These are phyloP conservation scores for Botrylloides violaceus DNA, from an alignment of 23 tunicate species.

Conservation along the genomic window DNA sequence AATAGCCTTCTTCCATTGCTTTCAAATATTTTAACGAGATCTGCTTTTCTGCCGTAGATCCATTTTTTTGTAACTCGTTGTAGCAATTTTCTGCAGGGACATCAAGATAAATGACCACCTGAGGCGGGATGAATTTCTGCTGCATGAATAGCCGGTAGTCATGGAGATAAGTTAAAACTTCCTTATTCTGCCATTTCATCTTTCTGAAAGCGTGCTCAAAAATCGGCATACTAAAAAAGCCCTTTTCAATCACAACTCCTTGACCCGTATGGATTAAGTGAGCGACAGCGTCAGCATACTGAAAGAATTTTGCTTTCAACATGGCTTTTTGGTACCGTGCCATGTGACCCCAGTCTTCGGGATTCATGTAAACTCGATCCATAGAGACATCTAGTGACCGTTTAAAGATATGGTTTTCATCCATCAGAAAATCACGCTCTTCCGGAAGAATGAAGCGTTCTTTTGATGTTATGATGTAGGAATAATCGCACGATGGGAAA, in stretches of 20 bases:
- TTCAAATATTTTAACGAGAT: slow-evolving; percentile 54
- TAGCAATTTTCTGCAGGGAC: slow-evolving; percentile 58
- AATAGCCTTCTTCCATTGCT: slow-evolving; percentile 37
- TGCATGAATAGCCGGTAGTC: not conserved
- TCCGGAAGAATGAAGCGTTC: not conserved
- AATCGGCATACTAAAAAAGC: slow-evolving; percentile 33
- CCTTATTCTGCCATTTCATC: slow-evolving; percentile 42
- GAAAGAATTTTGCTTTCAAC: slow-evolving; percentile 16
- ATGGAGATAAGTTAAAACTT: slow-evolving; percentile 9
- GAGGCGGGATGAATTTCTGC: slow-evolving; percentile 3
- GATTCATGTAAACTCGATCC: slow-evolving; percentile 34
- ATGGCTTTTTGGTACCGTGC: slow-evolving; percentile 18
- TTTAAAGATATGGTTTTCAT: slow-evolving; percentile 23
- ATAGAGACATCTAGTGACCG: not conserved
- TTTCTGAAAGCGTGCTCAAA: slow-evolving; percentile 41
- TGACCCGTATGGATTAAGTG: slow-evolving; percentile 45
- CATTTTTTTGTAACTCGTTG: slow-evolving; percentile 37
- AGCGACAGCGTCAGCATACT: slow-evolving; percentile 54
- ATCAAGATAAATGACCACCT: slow-evolving; percentile 63
- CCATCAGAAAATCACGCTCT: slow-evolving; percentile 17
- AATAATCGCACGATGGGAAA: slow-evolving; percentile 26
- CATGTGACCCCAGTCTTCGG: slow-evolving; percentile 59
- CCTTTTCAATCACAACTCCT: slow-evolving; percentile 37
- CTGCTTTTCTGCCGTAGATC: slow-evolving; percentile 38
- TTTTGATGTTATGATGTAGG: slow-evolving; percentile 24